Evolutionary conservation across 2,797 vertebrate genomes (phyloP), one percentile per base, ranked within the genome.

Genomic region (Falco biarmicus): DNA sequence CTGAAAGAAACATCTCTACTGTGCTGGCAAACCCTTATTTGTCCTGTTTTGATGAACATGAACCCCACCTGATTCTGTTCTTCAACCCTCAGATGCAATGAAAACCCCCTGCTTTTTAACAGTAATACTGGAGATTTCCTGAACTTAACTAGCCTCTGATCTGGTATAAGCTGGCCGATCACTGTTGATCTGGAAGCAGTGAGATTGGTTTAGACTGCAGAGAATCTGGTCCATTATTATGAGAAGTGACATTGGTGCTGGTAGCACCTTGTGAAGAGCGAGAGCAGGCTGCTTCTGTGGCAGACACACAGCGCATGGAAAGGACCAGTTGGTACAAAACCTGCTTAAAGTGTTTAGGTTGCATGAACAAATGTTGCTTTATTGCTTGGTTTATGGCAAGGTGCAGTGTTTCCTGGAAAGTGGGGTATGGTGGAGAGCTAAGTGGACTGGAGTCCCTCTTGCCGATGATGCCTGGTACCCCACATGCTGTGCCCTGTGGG

Each of bases 21-120:
- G 59, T 28, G 26, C 39, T 5, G 34, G 86, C 19, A 86, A 91
- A 94, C 56, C 39, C 65, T 81, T 88, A 18, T 90, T 91, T 94
- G 54, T 74, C 65, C 65, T 69, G 7, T 85, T 92, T 37, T 66
- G 29, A 51, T 69, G 73, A 87, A 47, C 61, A 10, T 5, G 79
- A 93, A 96, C 86, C 73, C 76, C 56, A 66, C 34, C 84, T 57
- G 37, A 82, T 88, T 82, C 43, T 39, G 4, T n/a, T 89, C 54
- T 39, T 57, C 59, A 56, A 3, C 25, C 68, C 18, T 61, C 25
- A 65, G 61, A 26, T 22, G 37, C 9, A 39, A 47, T 12, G n/a
- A 47, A 77, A 89, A 86, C 29, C n/a, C 86, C 22, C 39, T 65
- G 6, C 25, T 37, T 17, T 77, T 65, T 14, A 41, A 41, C 41